Base-by-base conservation (phyloP, 2,888 invertebrate genomes). In the Diarsia mendica region DNA sequence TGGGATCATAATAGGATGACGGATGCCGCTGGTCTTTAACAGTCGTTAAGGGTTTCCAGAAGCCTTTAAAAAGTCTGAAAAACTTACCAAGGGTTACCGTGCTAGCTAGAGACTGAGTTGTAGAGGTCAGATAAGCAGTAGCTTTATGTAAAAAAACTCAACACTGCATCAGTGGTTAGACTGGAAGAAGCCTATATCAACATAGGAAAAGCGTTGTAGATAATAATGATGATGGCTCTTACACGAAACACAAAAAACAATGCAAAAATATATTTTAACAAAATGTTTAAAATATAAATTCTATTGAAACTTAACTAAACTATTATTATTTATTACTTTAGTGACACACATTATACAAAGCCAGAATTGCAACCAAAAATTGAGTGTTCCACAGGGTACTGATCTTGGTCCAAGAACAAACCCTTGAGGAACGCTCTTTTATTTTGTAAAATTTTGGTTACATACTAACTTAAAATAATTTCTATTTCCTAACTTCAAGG, bases 401-500 rank as follows among this genome's bases (percentile, higher is more conserved):
- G 4, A 18, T 66, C 8, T 13, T 58, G 60, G 61, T n/a, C 28
- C 39, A 55, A 82, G 3, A 53, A 44, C 0, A n/a, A 0, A 2
- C 20, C 44, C 60, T 5, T 77, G 60, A 2, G 20, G 49, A 61
- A 82, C 8, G 23, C 51, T 23, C 0, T 5, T 20, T 33, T 39
- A 39, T 39, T 39, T 39, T 28, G 28, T 28, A 28, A 28, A 28
- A 2, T 28, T 2, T 28, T 28, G 28, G 28, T 28, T 28, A 28
- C 28, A 28, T 28, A 28, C 55, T 8, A 63, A 18, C 9, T 20
- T n/a, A 9, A 0, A 33, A 51, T 28, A 9, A n/a, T 49, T 9
- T 28, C 0, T 63, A 9, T 75, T 67, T 65, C 0, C 4, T 28
- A 28, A 20, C 48, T 90, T 89, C 20, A 87, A 96, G 96, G 96